Percentiles rank a stretch among this genome's conserved stretches.
Conservation (phyloP, 1,140 invertebrate species). For the Pogonomyrmex californicus region DNA sequence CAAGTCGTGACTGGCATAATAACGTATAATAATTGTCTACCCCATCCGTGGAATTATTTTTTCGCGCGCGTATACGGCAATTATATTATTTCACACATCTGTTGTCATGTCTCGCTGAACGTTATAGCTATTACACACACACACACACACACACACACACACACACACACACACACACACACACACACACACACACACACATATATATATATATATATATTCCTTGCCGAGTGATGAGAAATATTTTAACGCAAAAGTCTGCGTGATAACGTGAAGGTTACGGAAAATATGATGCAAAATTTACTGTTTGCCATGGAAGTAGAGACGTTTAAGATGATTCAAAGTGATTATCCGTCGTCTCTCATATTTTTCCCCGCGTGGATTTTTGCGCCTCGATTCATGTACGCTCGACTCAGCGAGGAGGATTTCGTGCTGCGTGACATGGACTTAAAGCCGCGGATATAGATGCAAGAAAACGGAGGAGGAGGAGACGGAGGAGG, state of each 20-base stretch:
- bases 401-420: background rate
- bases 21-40: constrained; percentile 34
- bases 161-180: too few species aligned
- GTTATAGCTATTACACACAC: background rate
- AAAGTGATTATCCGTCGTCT: constrained; percentile 16
- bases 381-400: background rate
- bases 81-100: constrained; percentile 43
- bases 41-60: background rate
- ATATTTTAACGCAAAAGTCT: background rate
- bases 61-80: constrained; percentile 24
- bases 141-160: too few species aligned
- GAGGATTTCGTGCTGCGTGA: constrained; percentile 57
- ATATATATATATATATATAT: too few species aligned
- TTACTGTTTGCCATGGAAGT: background rate
- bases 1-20: constrained; percentile 11
- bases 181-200: too few species aligned
- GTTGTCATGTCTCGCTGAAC: background rate
- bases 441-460: constrained; percentile 53
- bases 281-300: background rate
- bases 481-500: background rate
- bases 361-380: background rate
- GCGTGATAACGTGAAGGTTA: background rate
- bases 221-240: background rate
- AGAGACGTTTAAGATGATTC: background rate
- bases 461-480: constrained; percentile 48